Evolutionary conservation across 2,113 vertebrate genomes (phyloP).

Genomic region (Boulengerochromis microlepis): DNA sequence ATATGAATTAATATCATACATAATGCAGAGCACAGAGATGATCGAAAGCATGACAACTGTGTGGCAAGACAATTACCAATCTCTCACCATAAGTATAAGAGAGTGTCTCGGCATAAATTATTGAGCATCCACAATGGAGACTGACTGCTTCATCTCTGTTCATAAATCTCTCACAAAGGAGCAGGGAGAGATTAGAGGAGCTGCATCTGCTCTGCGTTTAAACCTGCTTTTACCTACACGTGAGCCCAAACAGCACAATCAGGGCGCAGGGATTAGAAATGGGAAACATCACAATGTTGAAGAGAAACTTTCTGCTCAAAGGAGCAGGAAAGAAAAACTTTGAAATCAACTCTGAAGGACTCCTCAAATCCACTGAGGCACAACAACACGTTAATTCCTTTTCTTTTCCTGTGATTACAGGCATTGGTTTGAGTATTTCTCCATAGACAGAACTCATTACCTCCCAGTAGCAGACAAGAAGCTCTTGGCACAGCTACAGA

Average conservation of each 20-base stretch:
- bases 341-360: conserved; percentile 21
- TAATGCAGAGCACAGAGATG: not conserved
- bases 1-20: conserved; percentile 29
- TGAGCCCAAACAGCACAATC: not conserved
- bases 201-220: not conserved
- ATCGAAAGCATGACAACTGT: not conserved
- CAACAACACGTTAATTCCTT: conserved; percentile 31
- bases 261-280: not conserved
- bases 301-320: not conserved
- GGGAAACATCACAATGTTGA: not conserved
- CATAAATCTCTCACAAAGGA: conserved; percentile 17
- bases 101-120: conserved; percentile 53
- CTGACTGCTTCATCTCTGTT: conserved; percentile 31
- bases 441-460: conserved; percentile 46
- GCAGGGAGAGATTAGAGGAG: not conserved
- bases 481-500: conserved; percentile 23
- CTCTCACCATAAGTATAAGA: conserved; percentile 31
- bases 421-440: not conserved
- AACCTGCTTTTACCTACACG: not conserved
- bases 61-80: conserved; percentile 44
- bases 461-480: conserved; percentile 40
- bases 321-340: not conserved
- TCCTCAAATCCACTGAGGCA: conserved; percentile 12
- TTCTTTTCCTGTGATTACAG: conserved; percentile 41
- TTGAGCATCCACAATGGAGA: conserved; percentile 41